A percentile compares a stretch with the other conserved stretches of the same genome.
These are phyloP conservation scores for Acrossocheilus fasciatus DNA, from an alignment of 2,797 vertebrate genomes.

Conservation along the genomic window DNA sequence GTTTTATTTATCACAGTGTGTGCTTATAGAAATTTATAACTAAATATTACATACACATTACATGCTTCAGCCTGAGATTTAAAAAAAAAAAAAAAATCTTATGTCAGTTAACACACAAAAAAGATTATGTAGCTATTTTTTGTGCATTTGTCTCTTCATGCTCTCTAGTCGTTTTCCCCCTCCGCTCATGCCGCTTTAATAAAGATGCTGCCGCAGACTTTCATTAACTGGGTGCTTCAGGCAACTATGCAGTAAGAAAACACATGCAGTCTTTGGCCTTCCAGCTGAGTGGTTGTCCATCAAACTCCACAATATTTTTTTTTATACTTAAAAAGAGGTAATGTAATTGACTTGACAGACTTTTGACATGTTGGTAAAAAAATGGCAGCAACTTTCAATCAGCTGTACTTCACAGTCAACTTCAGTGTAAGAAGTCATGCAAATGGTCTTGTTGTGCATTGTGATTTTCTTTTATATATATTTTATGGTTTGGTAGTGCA, in stretches of 20 bases:
- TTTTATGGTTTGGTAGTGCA: background rate
- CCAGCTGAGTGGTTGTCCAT: slow-evolving; percentile 46
- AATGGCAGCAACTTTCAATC: slow-evolving; percentile 14
- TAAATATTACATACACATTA: slow-evolving; percentile 4
- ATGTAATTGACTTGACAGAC: slow-evolving; percentile 42
- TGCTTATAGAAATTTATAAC: slow-evolving; percentile 8
- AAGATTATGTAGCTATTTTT: slow-evolving; percentile 12
- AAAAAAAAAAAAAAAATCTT: background rate
- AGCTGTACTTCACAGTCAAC: background rate
- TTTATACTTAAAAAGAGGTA: slow-evolving; percentile 35
- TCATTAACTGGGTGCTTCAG: slow-evolving; percentile 59
- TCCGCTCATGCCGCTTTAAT: slow-evolving; percentile 51
- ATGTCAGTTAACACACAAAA: slow-evolving; percentile 10
- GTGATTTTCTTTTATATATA: background rate
- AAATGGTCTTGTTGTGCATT: background rate
- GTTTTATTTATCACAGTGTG: background rate
- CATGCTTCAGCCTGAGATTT: background rate
- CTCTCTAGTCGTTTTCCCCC: slow-evolving; percentile 9
- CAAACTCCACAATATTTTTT: slow-evolving; percentile 29
- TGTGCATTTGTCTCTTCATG: background rate
- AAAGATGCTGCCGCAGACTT: slow-evolving; percentile 59
- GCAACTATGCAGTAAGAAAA: slow-evolving; percentile 57
- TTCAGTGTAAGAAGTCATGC: slow-evolving; percentile 21
- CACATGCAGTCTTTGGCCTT: slow-evolving; percentile 42
- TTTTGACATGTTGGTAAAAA: slow-evolving; percentile 28